Base-by-base conservation (phyloP, 2,113 vertebrate genomes). In the Triplophysa tibetana region DNA sequence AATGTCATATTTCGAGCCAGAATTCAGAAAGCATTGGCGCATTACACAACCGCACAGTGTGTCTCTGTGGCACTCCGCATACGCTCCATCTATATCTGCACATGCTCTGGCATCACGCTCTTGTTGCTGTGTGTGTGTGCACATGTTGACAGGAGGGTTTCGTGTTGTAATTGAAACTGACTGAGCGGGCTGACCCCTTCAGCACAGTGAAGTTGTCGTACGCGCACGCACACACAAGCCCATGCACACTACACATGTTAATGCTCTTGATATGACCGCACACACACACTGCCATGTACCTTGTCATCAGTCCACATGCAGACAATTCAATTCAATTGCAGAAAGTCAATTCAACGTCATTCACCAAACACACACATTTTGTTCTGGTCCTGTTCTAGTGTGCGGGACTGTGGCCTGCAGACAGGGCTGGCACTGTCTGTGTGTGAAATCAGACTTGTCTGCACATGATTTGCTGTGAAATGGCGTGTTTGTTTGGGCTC, bases 381-480 rank as follows among this genome's bases (percentile, higher is more conserved):
- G 33, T 38, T 54, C 74, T 50, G 62, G 17, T 52, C 33, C 56
- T 74, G 26, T 11, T 75, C 21, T 75, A 12, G 38, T 62, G 8
- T 65, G 24, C 4, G 11, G 52, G 45, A 77, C 62, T 21, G 26
- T 54, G 24, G 74, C 74, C 62, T 65, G 74, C 74, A 54, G 73
- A 43, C 73, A 48, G 60, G 19, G 43, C 66, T 79, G 56, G 58
- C 10, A 10, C 41, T 33, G 26, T 14, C 60, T 41, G 7, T 38
- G 80, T 56, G 65, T 77, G 80, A 77, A 81, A 77, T 77, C 63
- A 45, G 26, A 70, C 72, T 70, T 77, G 70, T 54, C 66, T 65
- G 45, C 54, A 17, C 21, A 21, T 62, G 48, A 82, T 56, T 77
- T 70, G 68, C 48, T 56, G 26, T 81, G 73, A 81, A 81, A 81